Conservation (phyloP, 2,113 vertebrate species). For the Camelus dromedarius region DNA sequence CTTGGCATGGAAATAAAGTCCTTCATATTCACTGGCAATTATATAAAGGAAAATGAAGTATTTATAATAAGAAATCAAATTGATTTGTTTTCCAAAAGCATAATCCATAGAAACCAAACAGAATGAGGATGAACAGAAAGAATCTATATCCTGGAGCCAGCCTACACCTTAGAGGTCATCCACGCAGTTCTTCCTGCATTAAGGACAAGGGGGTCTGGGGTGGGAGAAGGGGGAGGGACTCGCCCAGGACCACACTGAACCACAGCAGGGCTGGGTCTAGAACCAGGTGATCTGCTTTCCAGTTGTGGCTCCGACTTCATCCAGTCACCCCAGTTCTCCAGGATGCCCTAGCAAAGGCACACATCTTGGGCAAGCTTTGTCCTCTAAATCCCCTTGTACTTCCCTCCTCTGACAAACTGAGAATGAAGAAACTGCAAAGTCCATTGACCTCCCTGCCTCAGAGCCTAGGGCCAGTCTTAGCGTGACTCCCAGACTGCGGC, state of each 20-base stretch:
- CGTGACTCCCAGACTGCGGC: background rate
- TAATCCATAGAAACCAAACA: background rate
- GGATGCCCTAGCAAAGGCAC: background rate
- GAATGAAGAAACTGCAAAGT: background rate
- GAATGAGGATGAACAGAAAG: background rate
- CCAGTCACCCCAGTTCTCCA: background rate
- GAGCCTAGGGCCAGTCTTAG: background rate
- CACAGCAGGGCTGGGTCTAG: background rate
- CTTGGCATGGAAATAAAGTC: conserved; percentile 44
- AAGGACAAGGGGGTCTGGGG: background rate
- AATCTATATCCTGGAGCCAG: background rate
- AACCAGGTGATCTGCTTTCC: background rate
- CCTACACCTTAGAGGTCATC: fast-evolving
- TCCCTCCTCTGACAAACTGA: background rate
- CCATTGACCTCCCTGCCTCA: background rate
- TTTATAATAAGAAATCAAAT: conserved; percentile 34
- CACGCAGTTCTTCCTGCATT: no score
- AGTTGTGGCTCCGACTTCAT: background rate
- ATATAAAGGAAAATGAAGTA: conserved; percentile 37
- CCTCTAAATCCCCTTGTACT: no score
- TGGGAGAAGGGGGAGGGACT: background rate
- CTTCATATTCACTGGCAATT: background rate
- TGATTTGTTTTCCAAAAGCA: conserved; percentile 1
- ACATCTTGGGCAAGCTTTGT: fast-evolving
- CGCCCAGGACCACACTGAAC: background rate